Base-by-base conservation (phyloP, 1,140 invertebrate species). In the Lepidurus packardi region DNA sequence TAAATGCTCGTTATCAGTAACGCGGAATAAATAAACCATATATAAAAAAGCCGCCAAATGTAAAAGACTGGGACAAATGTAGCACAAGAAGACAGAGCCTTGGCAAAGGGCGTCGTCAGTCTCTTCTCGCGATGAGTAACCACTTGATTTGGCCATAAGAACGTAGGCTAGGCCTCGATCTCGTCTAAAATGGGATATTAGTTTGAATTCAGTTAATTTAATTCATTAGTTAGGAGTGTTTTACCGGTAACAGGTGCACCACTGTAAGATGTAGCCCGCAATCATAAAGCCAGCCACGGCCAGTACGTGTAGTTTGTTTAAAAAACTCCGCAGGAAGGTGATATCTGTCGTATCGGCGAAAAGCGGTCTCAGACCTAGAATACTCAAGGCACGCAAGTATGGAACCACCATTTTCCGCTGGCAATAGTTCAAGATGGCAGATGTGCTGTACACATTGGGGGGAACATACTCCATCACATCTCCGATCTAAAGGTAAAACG, bases 1-100 rank as follows among this genome's bases (percentile, higher is more conserved):
- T 21, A 78, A 74, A 78, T 78, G 78, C 47, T 78, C 78, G 73
- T 78, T 78, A n/a, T 78, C 78, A n/a, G 73, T 78, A 34, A 74
- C 43, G 44, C 78, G 11, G 10, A 74, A 44, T 74, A 74, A 47
- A n/a, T 74, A 47, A 8, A 74, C 73, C 44, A 73, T 73, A 7
- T 78, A 73, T 44, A 78, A 13, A 47, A 78, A 78, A 0, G 78
- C 78, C 41, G 65, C 42, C 7, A 78, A 47, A 43, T 78, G 78
- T 11, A 78, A 45, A 43, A 78, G 16, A 16, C 73, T 45, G 44
- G 78, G 78, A 45, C 74, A 47, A 74, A 78, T 34, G 73, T 74
- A 78, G 42, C 78, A 78, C 8, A 78, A 74, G 43, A 74, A 74
- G 1, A 75, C 10, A 53, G 73, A 75, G 43, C 78, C 78, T 45